Evolutionary conservation across 2,113 vertebrate genomes (phyloP), one percentile per base, ranked within the genome.

Genomic region (Propithecus coquereli): DNA sequence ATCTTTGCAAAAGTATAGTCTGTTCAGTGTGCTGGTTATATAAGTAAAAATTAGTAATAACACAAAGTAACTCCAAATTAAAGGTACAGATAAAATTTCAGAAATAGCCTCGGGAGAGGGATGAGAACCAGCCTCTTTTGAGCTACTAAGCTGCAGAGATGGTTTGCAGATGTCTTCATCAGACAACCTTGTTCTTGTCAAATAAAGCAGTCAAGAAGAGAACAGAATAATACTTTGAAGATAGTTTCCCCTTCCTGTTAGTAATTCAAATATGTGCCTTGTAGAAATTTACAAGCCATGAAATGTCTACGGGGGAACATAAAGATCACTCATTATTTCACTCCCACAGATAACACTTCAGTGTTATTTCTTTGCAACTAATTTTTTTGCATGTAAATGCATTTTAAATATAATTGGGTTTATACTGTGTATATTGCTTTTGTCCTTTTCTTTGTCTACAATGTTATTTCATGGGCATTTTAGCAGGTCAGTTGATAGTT

Each of bases 351-450:
- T 65, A 83, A 87, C 34, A 79, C 23, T 79, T 89, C 11, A 70
- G 54, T 74, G 40, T 57, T 50, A 30, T 88, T 54, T 84, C 45
- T 88, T 54, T 52, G 47, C 20, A 66, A 47, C 74, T 90, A 74
- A 59, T 66, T 91, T 84, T 45, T 90, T 91, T 87, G 57, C n/a
- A 82, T 52, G 25, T 74, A 66, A 91, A 87, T 45, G 2, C 9
- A 70, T 89, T 93, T 57, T 93, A 85, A 93, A 77, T 52, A n/a
- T 90, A 91, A 61, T 45, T 63, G n/a, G 14, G 23, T 74, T 91
- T 87, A 61, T 76, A 37, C 17, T 54, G 40, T 47, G 6, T 90
- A 30, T 79, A 7, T 87, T 20, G 76, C 32, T 16, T n/a, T 50
- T 74, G 61, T 81, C 11, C 93, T 93, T 93, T 54, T 74, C 23